Percentiles rank a stretch among this genome's conserved stretches.
Evolutionary conservation across 2,113 vertebrate genomes (phyloP).

Genomic region (Podilymbus podiceps): DNA sequence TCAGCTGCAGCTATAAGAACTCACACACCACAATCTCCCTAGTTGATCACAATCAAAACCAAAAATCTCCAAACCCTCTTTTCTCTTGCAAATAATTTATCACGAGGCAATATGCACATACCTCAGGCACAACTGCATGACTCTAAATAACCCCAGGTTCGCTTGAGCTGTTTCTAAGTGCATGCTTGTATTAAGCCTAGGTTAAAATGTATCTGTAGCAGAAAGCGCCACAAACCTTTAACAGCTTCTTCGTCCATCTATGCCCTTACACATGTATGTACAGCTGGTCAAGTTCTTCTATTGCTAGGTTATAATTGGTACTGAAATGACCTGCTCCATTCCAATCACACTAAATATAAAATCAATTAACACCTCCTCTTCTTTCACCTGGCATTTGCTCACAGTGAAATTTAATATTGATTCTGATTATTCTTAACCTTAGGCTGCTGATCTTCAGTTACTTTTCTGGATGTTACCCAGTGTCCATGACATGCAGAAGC

Average conservation of each 20-base stretch:
- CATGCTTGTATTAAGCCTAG: neutral
- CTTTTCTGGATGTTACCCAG: neutral
- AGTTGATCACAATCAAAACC: neutral
- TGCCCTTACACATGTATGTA: accelerated
- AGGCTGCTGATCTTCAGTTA: neutral
- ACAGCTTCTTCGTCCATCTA: neutral
- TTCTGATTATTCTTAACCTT: constrained; percentile 38
- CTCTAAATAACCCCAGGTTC: neutral
- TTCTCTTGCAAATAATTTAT: neutral
- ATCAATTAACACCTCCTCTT: neutral
- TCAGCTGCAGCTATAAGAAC: neutral
- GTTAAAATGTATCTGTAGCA: neutral
- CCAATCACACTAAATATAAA: constrained; percentile 13
- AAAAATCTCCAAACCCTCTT: neutral
- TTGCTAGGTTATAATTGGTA: neutral
- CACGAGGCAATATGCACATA: neutral
- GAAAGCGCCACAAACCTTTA: neutral
- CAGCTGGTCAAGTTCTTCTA: neutral
- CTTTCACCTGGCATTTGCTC: constrained; percentile 41
- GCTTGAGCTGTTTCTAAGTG: neutral
- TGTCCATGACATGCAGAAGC: neutral
- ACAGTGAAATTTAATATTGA: constrained; percentile 16
- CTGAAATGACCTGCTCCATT: neutral
- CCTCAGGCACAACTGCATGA: neutral
- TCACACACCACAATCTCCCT: neutral